Base-by-base conservation (phyloP, 2,888 invertebrate genomes). In the Tetragnatha montana region DNA sequence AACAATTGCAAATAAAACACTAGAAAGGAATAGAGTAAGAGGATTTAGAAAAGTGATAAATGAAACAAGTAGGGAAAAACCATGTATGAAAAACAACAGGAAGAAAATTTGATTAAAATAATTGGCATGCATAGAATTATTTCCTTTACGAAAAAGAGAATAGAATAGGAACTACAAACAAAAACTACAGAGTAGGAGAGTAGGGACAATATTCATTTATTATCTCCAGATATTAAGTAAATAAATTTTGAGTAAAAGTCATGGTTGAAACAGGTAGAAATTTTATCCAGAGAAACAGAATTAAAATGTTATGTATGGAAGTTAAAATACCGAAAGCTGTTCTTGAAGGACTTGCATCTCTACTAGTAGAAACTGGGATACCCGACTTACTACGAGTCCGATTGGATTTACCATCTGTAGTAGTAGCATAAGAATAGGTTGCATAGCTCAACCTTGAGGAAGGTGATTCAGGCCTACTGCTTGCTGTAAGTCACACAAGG, bases 401-500 rank as follows among this genome's bases (percentile, higher is more conserved):
- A 49, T 92, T 92, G 17, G 92, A 91, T 74, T 91, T 91, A 51
- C 91, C 92, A 70, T 91, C 86, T 69, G 92, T 92, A 8, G 91
- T 91, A 35, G 35, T 35, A 4, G 35, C 1, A 35, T 17, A 60
- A 49, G 92, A 92, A 92, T 95, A 95, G 35, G 96, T 96, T 88
- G 95, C 95, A 93, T 97, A 97, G 88, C 96, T 95, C 91, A 96
- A 94, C 91, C 97, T 96, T 0, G 98, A 97, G 88, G 98, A 97
- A 0, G 99, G 98, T 0, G 98, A 98, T 82, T 97, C 97, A 7
- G 98, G 98, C 70, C 99, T 95, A 92, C 98, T 98, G 79, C 97
- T 97, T 10, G 99, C 98, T 98, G 82, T 73, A 82, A 78, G 70
- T 85, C 70, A 85, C 85, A 82, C 73, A 82, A 82, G 19, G 50